Base-by-base conservation (phyloP, 2,113 vertebrate genomes). In the Crocuta crocuta region DNA sequence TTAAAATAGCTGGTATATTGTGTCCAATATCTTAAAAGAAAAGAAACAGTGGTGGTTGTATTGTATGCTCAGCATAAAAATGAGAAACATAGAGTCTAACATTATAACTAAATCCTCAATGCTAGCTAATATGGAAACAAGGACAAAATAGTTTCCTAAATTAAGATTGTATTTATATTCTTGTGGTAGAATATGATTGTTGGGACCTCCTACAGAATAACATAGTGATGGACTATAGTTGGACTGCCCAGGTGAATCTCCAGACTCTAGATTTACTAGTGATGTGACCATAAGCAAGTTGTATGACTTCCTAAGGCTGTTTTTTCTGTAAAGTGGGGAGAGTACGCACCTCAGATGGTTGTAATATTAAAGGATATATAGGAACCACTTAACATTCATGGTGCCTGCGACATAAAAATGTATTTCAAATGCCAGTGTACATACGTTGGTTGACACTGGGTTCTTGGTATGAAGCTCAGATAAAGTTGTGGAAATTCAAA, bases 301-400 rank as follows among this genome's bases (percentile, higher is more conserved):
- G 21, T 10, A 85, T 79, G 86, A 45, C 13, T 26, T 95, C 55
- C 31, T 71, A 68, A 94, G 10, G 48, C 24, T 48, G 13, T 50
- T 95, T 95, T 93, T 26, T 87, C 58, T 73, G 3, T 16, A 19
- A 91, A 95, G 45, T 63, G n/a, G 68, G 87, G 12, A 87, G 55
- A 53, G 4, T 66, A 43, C 33, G 15, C 45, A 43, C 43, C 78
- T 95, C 45, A 35, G 31, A 35, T 35, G 23, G 43, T 15, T 88
- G 39, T n/a, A n/a, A 63, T 83, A 45, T 55, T 80, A 66, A 73
- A 15, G 23, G 53, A 53, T 23, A 1, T 53, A 53, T 5, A 65
- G 33, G 68, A 96, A 84, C 28, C 31, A 39, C 12, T 89, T 68
- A 39, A 50, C 26, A 39, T 15, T 26, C 58, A 23, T 61, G 58